Evolutionary conservation across 1,140 invertebrate species (phyloP).

Genomic region (Panulirus ornatus): DNA sequence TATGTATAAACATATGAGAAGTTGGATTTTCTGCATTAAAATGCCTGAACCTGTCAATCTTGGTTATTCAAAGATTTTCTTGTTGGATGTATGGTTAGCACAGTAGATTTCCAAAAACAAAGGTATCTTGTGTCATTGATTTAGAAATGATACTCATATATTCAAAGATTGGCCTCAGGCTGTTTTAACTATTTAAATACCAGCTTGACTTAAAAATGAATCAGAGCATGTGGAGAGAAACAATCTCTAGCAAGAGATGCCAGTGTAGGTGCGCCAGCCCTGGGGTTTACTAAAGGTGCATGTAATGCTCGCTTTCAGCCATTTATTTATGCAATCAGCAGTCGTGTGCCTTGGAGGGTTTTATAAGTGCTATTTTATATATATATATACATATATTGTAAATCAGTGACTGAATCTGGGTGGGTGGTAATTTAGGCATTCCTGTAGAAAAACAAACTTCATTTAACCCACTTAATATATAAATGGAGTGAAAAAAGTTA

Average conservation of each 20-base stretch:
- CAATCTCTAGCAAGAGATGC: background rate
- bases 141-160: too few relatives aligned
- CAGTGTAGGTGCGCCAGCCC: slow-evolving; percentile 19
- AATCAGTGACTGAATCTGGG: background rate
- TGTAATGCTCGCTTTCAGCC: slow-evolving; percentile 37
- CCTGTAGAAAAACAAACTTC: background rate
- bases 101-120: too few relatives aligned
- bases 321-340: slow-evolving; percentile 45
- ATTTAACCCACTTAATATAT: background rate
- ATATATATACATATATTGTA: too few relatives aligned
- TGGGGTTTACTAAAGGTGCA: slow-evolving; percentile 19
- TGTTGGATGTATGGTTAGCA: too few relatives aligned
- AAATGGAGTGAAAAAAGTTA: background rate
- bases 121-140: too few relatives aligned
- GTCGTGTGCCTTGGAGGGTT: slow-evolving; percentile 45
- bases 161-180: slow-evolving; percentile 9
- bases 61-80: too few relatives aligned
- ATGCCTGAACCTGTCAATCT: background rate
- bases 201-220: background rate
- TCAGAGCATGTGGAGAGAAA: background rate
- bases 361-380: background rate
- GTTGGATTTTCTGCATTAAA: background rate
- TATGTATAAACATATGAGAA: background rate
- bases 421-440: background rate
- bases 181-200: background rate